Base-by-base conservation (phyloP, 2,797 vertebrate species). In the Anguilla megastoma region DNA sequence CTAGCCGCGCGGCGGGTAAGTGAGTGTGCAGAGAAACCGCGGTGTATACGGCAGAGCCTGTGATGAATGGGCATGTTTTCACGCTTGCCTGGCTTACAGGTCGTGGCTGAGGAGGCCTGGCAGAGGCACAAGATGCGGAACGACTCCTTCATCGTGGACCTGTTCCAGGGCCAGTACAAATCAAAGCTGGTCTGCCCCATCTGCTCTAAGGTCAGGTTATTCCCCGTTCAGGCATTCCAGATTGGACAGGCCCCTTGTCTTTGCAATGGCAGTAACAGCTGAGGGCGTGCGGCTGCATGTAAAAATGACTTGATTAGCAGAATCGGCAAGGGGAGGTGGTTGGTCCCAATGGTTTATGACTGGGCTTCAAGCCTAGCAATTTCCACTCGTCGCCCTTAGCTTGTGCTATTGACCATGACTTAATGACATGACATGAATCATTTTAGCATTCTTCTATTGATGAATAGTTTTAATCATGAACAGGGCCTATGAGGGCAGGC, bases 151-250 rank as follows among this genome's bases (percentile, higher is more conserved):
- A 97, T 99, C 6, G 99, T 99, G 89, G 99, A 99, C 93, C 96
- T 99, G 18, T 99, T 99, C 93, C 99, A 99, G 95, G 99, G 99
- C 94, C 99, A 99, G 93, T 99, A 99, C 93, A 99, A 99, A 92
- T 99, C 99, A 60, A 99, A 99, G 93, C 96, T 99, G 2, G 99
- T 99, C 91, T 99, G 99, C 91, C 99, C 99, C 0, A 96, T 97
- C 48, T 99, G 99, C 92, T 97, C 98, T 30, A 99, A 99, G 98
- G 99, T 99, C 93, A 92, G 54, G 24, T 5, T 33, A 36, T 76
- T 79, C 33, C 16, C 14, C 33, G 45, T 79, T 79, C 54, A 54
- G 3, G 9, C 27, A 4, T 21, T 85, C 18, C 21, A 58, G 16
- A 18, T 3, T 36, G 30, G 27, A 84, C 14, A 56, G 8, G 50